These are phyloP conservation scores for Cheilinus undulatus DNA, from an alignment of 2,113 vertebrate genomes.

Conservation along the genomic window DNA sequence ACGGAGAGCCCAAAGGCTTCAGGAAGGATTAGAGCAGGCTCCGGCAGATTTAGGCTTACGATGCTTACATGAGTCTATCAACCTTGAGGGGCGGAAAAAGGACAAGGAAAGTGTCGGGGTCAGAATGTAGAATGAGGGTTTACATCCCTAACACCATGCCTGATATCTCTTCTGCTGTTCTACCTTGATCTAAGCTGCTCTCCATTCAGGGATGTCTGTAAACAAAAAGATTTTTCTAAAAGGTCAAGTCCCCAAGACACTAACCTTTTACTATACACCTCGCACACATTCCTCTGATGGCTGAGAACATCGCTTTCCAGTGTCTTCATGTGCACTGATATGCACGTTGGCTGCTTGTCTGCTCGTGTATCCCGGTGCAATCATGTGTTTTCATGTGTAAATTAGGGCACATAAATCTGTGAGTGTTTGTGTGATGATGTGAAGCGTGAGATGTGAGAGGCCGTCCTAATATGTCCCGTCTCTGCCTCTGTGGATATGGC, in stretches of 20 bases:
- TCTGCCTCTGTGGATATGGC: slow-evolving; percentile 48
- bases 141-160: slow-evolving; percentile 15
- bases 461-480: slow-evolving; percentile 29
- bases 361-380: slow-evolving; percentile 19
- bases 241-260: slow-evolving; percentile 48
- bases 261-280: slow-evolving; percentile 49
- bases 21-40: slow-evolving; percentile 63
- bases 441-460: slow-evolving; percentile 31
- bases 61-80: slow-evolving; percentile 42
- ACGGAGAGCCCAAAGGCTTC: slow-evolving; percentile 59
- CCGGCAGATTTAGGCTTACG: slow-evolving; percentile 50
- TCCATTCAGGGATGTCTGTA: slow-evolving; percentile 22
- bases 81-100: slow-evolving; percentile 50
- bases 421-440: slow-evolving; percentile 2
- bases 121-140: slow-evolving; percentile 24
- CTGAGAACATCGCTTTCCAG: slow-evolving; percentile 6
- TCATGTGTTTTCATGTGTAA: slow-evolving; percentile 17
- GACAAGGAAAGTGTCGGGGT: slow-evolving; percentile 14
- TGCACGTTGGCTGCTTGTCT: slow-evolving; percentile 9
- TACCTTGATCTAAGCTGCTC: slow-evolving; percentile 34
- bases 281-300: slow-evolving; percentile 25
- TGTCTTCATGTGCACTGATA: slow-evolving; percentile 6
- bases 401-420: slow-evolving; percentile 21
- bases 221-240: slow-evolving; percentile 42
- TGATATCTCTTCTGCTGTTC: background rate